Evolutionary conservation across 2,888 invertebrate genomes (phyloP).

Genomic region (Luffia ferchaultella): DNA sequence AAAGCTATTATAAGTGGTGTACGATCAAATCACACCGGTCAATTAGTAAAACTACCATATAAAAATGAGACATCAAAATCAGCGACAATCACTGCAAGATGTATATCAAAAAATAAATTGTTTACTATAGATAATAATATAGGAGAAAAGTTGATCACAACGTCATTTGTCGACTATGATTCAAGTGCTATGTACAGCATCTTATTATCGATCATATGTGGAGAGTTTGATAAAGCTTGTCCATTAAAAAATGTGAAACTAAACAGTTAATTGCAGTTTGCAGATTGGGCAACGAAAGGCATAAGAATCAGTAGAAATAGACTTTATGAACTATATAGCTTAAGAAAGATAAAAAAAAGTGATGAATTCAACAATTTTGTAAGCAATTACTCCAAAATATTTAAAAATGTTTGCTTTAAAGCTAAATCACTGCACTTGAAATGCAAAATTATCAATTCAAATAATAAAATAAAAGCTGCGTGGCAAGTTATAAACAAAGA

Average conservation of each 20-base stretch:
- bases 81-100: not conserved
- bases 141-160: not conserved
- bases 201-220: not conserved
- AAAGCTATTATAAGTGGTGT: not conserved
- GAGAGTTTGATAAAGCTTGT: not conserved
- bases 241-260: not conserved
- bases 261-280: not conserved
- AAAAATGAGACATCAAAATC: not conserved
- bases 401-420: not conserved
- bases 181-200: not conserved
- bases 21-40: not conserved
- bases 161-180: not conserved
- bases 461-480: not conserved
- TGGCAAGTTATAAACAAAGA: not conserved
- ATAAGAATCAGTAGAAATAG: not conserved
- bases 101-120: not conserved
- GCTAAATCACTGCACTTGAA: not conserved
- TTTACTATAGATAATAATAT: not conserved
- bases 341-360: not conserved
- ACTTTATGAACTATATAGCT: not conserved
- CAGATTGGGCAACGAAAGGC: not conserved
- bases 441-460: not conserved
- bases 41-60: not conserved
- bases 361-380: not conserved
- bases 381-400: not conserved